Evolutionary conservation across 2,113 vertebrate genomes (phyloP), one percentile per base, ranked within the genome.

Genomic region (Dipodomys stephensi): DNA sequence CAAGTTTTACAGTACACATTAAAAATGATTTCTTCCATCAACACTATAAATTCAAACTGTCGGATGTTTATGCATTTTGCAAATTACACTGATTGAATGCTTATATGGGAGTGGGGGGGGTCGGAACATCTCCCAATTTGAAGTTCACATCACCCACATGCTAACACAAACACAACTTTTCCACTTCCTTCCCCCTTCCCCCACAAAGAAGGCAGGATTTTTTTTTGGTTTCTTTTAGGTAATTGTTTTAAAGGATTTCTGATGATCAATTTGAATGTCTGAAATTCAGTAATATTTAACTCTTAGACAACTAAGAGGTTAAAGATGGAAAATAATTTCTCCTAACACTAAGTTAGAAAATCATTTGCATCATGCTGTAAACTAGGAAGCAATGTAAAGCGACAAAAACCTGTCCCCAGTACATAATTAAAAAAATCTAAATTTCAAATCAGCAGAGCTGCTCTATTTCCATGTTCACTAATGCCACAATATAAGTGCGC

Each of bases 301-400:
- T 98, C 98, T 98, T 98, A 98, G 98, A 95, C 92, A 97, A 97
- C 98, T 97, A 98, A 98, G 98, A 98, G 98, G 98, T 98, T 98
- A 97, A 98, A 98, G 98, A 98, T 98, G 98, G 98, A 98, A 96
- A 98, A 97, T 93, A 97, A 96, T 97, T 96, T 98, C 97, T 98
- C 98, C 98, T 98, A 98, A 98, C 98, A 91, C 98, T 98, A 98
- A 98, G 98, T 98, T 98, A 98, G 98, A 98, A 98, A 99, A 98
- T 98, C 98, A 99, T 99, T 98, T 98, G 98, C 99, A 98, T 99
- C 98, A 98, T 99, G 98, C 99, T 98, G 98, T 99, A 98, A 99
- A 99, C 99, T 99, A 99, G 98, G 98, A 99, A 99, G 98, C 98
- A 98, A 98, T 98, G 98, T 98, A 98, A 98, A 98, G 98, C 98